Base-by-base conservation (phyloP, 2,113 vertebrate genomes). In the Prolemur simus region DNA sequence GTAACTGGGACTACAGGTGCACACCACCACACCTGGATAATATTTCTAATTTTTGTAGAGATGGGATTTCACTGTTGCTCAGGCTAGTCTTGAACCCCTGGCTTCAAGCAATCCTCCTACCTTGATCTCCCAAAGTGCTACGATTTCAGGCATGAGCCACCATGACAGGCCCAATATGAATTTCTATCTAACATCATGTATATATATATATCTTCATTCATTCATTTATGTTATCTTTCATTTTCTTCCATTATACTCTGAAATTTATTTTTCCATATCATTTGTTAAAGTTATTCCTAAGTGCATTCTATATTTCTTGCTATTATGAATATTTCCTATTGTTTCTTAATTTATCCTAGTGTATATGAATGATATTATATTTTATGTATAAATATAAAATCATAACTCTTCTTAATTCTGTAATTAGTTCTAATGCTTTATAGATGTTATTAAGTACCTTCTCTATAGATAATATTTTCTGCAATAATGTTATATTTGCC, bases 311-410 rank as follows among this genome's bases (percentile, higher is more conserved):
- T 69, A 64, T 84, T 94, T 96, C 8, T 15, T 92, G 8, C 23
- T 47, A 34, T 60, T 76, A 60, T 74, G 13, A 81, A 80, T 60
- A 86, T 77, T 92, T 94, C 69, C 25, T 34, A 64, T 49, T 89
- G 76, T 94, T 54, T 96, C 34, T 74, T 81, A 80, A 39, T 97
- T 86, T 81, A 86, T 85, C 34, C 54, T 92, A 47, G 17, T 92
- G 1, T 76, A 39, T 56, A 82, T 39, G 9, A 47, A 86, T 85
- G 18, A 0, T 76, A 20, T 91, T 45, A 56, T 47, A 77, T 47
- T 77, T 58, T 25, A 23, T 15, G 2, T 66, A 27, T 56, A 66
- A 73, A 17, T 84, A 3, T 58, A 74, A 69, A 91, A 56, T n/a
- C 3, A 0, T 42, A 94, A 73, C 23, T 71, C 47, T 87, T 32